Evolutionary conservation across 2,113 vertebrate species (phyloP), one percentile per base, ranked within the genome.

Genomic region (Speoplatyrhinus poulsoni): DNA sequence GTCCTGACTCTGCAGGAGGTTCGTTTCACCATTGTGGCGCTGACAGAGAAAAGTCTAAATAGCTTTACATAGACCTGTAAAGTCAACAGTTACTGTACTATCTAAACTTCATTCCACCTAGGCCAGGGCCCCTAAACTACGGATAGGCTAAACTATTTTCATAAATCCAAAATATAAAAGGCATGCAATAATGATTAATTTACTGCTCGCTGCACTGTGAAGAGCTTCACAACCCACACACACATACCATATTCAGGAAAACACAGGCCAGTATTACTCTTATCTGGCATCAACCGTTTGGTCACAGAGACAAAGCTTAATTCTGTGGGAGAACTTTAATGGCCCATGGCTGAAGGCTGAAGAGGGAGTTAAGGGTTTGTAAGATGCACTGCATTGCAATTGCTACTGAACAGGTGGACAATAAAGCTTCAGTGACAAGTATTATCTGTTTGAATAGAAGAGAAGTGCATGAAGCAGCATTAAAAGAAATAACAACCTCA

Each of bases 211-310:
- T 80, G 82, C 84, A 85, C 87, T 79, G 80, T 89, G 76, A 87
- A 89, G 84, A 76, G 79, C 82, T 83, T 82, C 53, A 19, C 83
- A 73, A 80, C 85, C 87, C 88, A 87, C 88, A 86, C 85, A 78
- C 19, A 19, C 19, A 19, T 15, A 70, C 72, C 65, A 76, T 80
- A 86, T 83, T 85, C 80, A 85, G 73, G 73, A 73, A 80, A 88
- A 87, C 82, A 77, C 78, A 71, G 75, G 68, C 70, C 63, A 41
- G 82, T 85, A 91, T 90, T 87, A 89, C 62, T 70, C 88, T 91
- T 91, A 87, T 91, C 87, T 75, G 84, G 70, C 84, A 89, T 88
- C 85, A 81, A 87, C 84, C 85, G 85, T 87, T 88, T 88, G 82
- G 81, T 86, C 80, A 65, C 82, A 75, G 70, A 77, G 84, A 88